Percentiles rank a stretch among this genome's conserved stretches.
phyloP scores from a whole-genome alignment of 2,888 invertebrate species.

The Gastracanthus pulcherrimus region DNA sequence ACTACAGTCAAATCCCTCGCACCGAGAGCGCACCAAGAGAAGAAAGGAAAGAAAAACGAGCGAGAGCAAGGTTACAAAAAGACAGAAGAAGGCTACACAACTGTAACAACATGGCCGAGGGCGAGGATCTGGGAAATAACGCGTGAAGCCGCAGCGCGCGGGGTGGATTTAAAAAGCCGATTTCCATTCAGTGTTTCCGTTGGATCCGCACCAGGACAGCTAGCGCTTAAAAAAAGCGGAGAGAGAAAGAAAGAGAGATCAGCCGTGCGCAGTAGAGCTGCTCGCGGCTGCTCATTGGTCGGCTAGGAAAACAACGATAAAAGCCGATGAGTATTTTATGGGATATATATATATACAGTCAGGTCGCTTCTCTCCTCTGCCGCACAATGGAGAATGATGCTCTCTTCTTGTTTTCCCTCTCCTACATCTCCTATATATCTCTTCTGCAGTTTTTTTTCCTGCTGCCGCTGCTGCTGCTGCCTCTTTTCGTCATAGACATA shows the following conservation, averaged over 20 bases:
- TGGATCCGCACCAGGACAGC: slow-evolving; percentile 64
- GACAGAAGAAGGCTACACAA: background rate
- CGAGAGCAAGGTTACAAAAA: background rate
- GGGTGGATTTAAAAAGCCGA: slow-evolving; percentile 57
- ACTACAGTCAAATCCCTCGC: background rate
- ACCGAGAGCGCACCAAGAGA: background rate
- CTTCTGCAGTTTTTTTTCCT: no score
- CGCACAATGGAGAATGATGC: slow-evolving; percentile 67
- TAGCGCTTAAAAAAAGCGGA: slow-evolving; percentile 29
- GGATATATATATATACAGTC: slow-evolving; percentile 63
- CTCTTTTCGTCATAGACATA: slow-evolving; percentile 56
- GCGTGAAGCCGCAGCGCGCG: slow-evolving; percentile 33
- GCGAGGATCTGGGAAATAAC: slow-evolving; percentile 43
- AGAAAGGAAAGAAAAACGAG: background rate
- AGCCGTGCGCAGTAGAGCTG: background rate
- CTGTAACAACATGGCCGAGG: slow-evolving; percentile 74
- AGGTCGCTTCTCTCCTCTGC: background rate
- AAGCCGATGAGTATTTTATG: slow-evolving; percentile 77
- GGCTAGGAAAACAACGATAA: slow-evolving; percentile 75
- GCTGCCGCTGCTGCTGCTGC: no score
- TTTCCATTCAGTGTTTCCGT: slow-evolving; percentile 74
- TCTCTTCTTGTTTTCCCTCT: slow-evolving; percentile 25
- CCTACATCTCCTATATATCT: background rate
- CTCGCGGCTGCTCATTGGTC: slow-evolving; percentile 69
- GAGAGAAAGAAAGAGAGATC: slow-evolving; percentile 14